Percentiles rank a stretch among this genome's conserved stretches.
Conservation (phyloP, 2,888 invertebrate species). For the Mermis nigrescens region DNA sequence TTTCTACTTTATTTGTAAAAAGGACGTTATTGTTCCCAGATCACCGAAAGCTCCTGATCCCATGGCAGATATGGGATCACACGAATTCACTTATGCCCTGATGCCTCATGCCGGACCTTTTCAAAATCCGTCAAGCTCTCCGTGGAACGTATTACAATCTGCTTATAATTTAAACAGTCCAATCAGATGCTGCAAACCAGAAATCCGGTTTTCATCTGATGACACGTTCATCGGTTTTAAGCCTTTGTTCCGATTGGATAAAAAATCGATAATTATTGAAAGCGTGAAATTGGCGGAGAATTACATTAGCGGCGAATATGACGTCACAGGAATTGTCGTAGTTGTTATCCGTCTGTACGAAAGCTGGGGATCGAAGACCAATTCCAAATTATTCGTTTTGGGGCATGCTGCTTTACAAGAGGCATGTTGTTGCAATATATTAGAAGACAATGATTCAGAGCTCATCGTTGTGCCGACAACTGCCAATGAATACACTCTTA, state of each 20-base stretch:
- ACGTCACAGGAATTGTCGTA: too few relatives aligned
- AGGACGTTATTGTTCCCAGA: too few relatives aligned
- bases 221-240: not conserved
- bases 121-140: not conserved
- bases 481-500: too few relatives aligned
- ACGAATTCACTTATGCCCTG: constrained; percentile 37
- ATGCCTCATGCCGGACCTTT: constrained; percentile 32
- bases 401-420: too few relatives aligned
- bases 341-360: constrained; percentile 35
- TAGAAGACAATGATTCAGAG: too few relatives aligned
- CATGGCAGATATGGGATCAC: constrained; percentile 37
- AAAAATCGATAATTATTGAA: constrained; percentile 34
- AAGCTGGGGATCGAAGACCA: constrained; percentile 33
- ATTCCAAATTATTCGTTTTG: too few relatives aligned
- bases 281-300: too few relatives aligned
- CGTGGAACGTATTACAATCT: constrained; percentile 5
- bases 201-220: not conserved
- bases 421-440: too few relatives aligned
- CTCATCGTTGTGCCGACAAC: too few relatives aligned
- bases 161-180: constrained; percentile 6
- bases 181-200: not conserved
- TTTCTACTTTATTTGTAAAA: not conserved
- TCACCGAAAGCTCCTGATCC: constrained; percentile 39
- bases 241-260: constrained; percentile 26
- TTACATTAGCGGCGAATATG: too few relatives aligned